phyloP scores from a whole-genome alignment of 2,797 vertebrate genomes.

The Poeciliopsis turneri region DNA sequence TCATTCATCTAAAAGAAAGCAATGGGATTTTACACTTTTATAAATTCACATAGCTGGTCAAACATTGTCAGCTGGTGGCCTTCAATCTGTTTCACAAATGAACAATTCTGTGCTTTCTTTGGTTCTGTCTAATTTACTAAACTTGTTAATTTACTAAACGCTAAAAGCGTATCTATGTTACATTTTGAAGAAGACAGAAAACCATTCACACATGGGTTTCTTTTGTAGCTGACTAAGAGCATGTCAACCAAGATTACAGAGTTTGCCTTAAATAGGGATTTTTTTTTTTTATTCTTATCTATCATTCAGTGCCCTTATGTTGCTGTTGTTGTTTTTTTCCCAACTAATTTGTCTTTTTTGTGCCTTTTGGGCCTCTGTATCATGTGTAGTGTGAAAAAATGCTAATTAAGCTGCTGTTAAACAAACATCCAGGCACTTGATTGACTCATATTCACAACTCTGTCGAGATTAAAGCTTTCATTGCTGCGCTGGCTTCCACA shows the following conservation, averaged over 20 bases:
- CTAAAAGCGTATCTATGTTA: not conserved
- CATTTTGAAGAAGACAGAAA: not conserved
- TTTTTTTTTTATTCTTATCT: not conserved
- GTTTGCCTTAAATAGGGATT: not conserved
- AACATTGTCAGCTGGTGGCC: not conserved
- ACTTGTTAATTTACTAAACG: not conserved
- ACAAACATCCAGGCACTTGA: constrained; percentile 11
- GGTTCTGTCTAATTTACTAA: not conserved
- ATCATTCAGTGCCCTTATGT: not conserved
- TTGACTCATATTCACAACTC: constrained; percentile 9
- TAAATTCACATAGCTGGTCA: not conserved
- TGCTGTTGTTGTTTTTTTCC: not conserved
- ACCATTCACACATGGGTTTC: not conserved
- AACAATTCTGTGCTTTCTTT: not conserved
- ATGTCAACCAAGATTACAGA: not conserved
- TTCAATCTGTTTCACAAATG: not conserved
- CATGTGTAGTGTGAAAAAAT: not conserved
- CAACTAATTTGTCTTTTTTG: not conserved
- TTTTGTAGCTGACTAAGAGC: not conserved
- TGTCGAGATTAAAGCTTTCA: constrained; percentile 4
- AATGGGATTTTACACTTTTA: not conserved
- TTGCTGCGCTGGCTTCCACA: not conserved
- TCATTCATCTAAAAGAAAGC: not conserved
- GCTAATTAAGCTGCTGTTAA: constrained; percentile 8
- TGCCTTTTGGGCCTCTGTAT: not conserved